phyloP scores from a whole-genome alignment of 2,797 vertebrate genomes.

The Cheirogaleus major region DNA sequence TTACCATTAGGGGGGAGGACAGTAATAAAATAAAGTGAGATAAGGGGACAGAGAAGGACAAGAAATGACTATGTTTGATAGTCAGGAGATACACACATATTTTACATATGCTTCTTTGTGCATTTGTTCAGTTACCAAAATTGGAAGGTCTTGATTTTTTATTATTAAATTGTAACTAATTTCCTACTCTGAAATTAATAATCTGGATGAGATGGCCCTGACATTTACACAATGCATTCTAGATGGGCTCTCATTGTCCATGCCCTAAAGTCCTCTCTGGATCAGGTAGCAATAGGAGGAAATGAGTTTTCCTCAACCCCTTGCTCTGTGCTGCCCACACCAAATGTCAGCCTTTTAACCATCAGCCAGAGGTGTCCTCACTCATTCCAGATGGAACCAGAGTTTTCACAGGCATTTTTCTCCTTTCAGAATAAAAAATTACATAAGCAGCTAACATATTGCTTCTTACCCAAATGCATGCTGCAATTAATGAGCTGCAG shows the following conservation, averaged over 20 bases:
- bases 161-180: neutral
- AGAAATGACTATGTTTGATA: neutral
- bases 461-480: neutral
- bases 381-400: neutral
- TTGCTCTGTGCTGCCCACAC: neutral
- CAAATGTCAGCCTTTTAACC: constrained; percentile 29
- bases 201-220: neutral
- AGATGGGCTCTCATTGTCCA: neutral
- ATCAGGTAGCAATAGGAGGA: neutral
- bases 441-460: neutral
- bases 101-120: neutral
- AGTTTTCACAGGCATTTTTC: constrained; percentile 17
- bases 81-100: neutral
- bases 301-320: constrained; percentile 15
- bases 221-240: constrained; percentile 3
- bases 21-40: neutral
- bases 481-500: constrained; percentile 43
- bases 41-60: neutral
- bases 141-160: neutral
- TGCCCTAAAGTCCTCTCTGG: neutral
- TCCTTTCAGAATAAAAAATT: constrained; percentile 63
- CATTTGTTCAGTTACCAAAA: neutral
- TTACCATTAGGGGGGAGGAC: neutral
- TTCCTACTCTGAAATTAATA: neutral
- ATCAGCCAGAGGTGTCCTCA: neutral